A percentile compares a stretch with the other conserved stretches of the same genome.
These are phyloP conservation scores for Papilio gigon DNA, from an alignment of 2,888 invertebrate species.

Conservation along the genomic window DNA sequence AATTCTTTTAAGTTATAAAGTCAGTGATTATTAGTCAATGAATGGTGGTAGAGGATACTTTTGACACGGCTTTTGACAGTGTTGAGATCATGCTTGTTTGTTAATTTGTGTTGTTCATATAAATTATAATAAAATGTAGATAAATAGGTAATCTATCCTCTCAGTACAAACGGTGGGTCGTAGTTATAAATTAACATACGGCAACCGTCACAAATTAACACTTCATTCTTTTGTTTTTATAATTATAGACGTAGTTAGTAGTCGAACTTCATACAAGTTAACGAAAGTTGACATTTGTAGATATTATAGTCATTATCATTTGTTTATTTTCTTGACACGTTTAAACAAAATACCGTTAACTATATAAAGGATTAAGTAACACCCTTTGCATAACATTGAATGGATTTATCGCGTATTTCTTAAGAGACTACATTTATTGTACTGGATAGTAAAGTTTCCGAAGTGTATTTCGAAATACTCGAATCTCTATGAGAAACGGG, in stretches of 20 bases:
- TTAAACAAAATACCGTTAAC: not conserved
- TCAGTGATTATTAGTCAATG: no score
- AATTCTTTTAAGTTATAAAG: no score
- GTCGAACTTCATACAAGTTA: not conserved
- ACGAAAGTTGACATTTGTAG: no score
- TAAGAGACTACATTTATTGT: not conserved
- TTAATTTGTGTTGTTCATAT: no score
- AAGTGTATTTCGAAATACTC: not conserved
- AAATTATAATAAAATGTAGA: no score
- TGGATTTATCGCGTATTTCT: not conserved
- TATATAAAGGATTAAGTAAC: not conserved
- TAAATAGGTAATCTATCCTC: no score
- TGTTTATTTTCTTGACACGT: not conserved
- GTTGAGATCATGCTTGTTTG: no score
- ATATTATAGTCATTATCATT: no score
- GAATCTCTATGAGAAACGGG: not conserved
- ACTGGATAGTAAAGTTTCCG: not conserved
- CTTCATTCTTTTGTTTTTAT: not conserved
- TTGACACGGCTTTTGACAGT: no score
- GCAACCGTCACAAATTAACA: not conserved
- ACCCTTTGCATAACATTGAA: not conserved
- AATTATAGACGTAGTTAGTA: not conserved
- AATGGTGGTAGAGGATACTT: no score
- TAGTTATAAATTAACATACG: not conserved
- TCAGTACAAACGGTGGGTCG: no score